Evolutionary conservation across 1,140 invertebrate genomes (phyloP), one percentile per base, ranked within the genome.

Genomic region (Mylabris phalerata): DNA sequence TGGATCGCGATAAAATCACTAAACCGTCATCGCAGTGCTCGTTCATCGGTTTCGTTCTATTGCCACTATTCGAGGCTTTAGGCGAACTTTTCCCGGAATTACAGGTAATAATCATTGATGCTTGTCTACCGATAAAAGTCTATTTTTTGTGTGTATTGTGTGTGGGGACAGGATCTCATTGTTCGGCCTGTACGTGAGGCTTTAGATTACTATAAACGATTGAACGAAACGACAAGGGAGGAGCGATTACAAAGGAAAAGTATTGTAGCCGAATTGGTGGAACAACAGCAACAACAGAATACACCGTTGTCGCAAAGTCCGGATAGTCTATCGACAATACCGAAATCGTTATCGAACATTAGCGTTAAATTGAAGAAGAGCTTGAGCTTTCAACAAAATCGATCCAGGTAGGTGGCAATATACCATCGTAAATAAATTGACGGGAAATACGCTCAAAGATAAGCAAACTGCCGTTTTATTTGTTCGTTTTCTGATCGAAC

Each of bases 1-100:
- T 93, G 90, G 90, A 93, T 71, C 80, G 89, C n/a, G 89, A 92
- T 57, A 92, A 91, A 76, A 88, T 93, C 9, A 91, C 88, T 41
- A 92, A 92, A 74, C 86, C 88, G 3, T 87, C 88, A 26, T 90
- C 89, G 0, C 90, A 93, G 71, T 88, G 89, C 70, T 87, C 87
- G 51, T 93, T 93, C 74, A 93, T 93, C 65, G 89, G 89, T 13
- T 81, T 90, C 64, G 89, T 92, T 38, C 77, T 93, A 1, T 75
- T 93, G 54, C 90, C 90, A 2, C 77, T 91, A 2, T 90, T 90
- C 70, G 87, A 90, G 73, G 82, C 84, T 1, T 76, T 91, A 10
- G 87, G 84, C 6, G 82, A 88, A 65, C 77, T 89, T 25, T 80
- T 88, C 50, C 80, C 82, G 0, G 85, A 88, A 70, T 71, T 90